Conservation (phyloP, 2,797 vertebrate genomes). For the Geotria australis region DNA sequence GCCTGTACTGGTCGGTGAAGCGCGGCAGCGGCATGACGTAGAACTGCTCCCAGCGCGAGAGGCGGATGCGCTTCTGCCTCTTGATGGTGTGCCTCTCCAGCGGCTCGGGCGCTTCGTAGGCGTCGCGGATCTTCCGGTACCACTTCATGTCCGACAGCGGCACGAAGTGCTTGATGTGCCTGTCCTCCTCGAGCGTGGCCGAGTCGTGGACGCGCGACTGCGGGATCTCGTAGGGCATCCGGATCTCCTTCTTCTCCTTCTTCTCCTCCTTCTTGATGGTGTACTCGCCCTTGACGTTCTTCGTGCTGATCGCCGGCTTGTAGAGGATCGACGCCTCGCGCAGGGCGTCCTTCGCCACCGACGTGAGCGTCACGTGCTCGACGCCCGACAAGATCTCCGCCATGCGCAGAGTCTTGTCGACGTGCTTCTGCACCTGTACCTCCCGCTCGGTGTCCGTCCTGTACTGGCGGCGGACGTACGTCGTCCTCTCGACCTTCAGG, state of each 20-base stretch:
- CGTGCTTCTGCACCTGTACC: slow-evolving; percentile 25
- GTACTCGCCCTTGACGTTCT: slow-evolving; percentile 55
- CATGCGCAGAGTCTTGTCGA: slow-evolving; percentile 73
- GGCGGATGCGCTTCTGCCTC: slow-evolving; percentile 73
- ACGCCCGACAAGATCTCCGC: slow-evolving; percentile 53
- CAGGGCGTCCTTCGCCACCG: slow-evolving; percentile 57
- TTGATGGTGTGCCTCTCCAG: slow-evolving; percentile 58
- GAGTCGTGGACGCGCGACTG: slow-evolving; percentile 29
- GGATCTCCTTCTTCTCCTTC: slow-evolving; percentile 54
- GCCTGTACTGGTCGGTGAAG: slow-evolving; percentile 79
- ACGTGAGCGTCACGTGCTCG: slow-evolving; percentile 40
- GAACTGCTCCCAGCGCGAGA: slow-evolving; percentile 94
- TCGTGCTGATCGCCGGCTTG: slow-evolving; percentile 62
- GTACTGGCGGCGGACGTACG: slow-evolving; percentile 56
- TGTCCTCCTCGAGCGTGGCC: slow-evolving; percentile 41
- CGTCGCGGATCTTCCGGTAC: slow-evolving; percentile 83
- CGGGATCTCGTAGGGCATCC: slow-evolving; percentile 80
- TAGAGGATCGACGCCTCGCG: slow-evolving; percentile 67
- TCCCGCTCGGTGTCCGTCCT: slow-evolving; percentile 29
- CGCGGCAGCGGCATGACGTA: slow-evolving; percentile 81
- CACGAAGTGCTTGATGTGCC: slow-evolving; percentile 62
- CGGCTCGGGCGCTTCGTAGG: slow-evolving; percentile 86
- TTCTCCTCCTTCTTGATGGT: slow-evolving; percentile 45
- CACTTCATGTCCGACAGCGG: slow-evolving; percentile 98
- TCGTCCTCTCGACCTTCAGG: slow-evolving; percentile 49